phyloP scores from a whole-genome alignment of 2,888 invertebrate genomes.

The Lissonota sp. region DNA sequence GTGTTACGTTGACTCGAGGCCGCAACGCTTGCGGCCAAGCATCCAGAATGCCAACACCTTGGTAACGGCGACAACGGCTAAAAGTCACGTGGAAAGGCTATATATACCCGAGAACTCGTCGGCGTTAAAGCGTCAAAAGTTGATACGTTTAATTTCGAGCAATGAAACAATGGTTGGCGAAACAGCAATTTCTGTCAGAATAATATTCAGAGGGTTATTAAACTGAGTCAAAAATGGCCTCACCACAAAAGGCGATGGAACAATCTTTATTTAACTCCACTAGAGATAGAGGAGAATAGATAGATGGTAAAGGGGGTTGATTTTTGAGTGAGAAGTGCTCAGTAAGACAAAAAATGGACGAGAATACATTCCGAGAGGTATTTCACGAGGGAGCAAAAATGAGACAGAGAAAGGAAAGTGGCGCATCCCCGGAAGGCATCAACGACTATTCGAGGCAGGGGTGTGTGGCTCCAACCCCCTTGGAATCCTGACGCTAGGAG shows the following conservation, averaged over 20 bases:
- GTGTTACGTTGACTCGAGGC: slow-evolving; percentile 65
- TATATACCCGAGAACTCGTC: no score
- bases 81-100: no score
- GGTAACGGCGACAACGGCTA: slow-evolving; percentile 5
- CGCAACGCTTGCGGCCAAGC: slow-evolving; percentile 72
- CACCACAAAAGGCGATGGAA: no score
- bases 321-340: slow-evolving; percentile 48
- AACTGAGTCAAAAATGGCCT: no score
- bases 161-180: no score
- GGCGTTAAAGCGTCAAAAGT: no score
- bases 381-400: slow-evolving; percentile 22
- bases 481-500: slow-evolving; percentile 61
- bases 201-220: no score
- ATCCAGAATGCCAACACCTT: slow-evolving; percentile 66
- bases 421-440: slow-evolving; percentile 64
- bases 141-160: no score
- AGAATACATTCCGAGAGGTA: slow-evolving; percentile 49
- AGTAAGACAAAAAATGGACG: slow-evolving; percentile 31
- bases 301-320: background rate
- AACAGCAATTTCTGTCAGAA: no score
- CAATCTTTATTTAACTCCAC: no score
- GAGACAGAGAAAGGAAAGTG: slow-evolving; percentile 40
- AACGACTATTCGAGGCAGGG: slow-evolving; percentile 49
- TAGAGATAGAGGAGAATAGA: no score
- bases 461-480: slow-evolving; percentile 47